Percentiles rank a stretch among this genome's conserved stretches.
phyloP scores from a whole-genome alignment of 2,888 invertebrate species.

The Spatulosminthurus flaviceps region DNA sequence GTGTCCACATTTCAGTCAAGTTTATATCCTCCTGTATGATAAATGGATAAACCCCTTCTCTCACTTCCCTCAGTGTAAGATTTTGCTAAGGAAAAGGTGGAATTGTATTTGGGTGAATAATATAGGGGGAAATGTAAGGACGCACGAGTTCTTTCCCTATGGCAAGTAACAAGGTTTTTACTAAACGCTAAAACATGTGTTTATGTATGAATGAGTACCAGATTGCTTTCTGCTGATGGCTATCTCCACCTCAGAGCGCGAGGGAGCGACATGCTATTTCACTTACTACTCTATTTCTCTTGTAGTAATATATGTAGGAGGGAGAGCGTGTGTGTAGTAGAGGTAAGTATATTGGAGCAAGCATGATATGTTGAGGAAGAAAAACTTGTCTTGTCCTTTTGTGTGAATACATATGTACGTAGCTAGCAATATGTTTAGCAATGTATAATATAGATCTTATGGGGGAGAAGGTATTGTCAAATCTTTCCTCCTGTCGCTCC shows the following conservation, averaged over 20 bases:
- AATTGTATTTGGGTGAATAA: neutral
- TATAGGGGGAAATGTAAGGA: neutral
- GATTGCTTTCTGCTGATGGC: conserved; percentile 26
- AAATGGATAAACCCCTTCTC: conserved; percentile 34
- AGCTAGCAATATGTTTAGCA: no score
- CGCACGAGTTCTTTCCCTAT: neutral
- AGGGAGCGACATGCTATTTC: neutral
- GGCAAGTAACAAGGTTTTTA: conserved; percentile 3
- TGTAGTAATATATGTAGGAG: no score
- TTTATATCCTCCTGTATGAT: conserved; percentile 15
- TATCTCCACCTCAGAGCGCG: neutral
- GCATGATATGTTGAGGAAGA: no score
- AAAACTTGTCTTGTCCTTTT: no score
- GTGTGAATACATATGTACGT: neutral
- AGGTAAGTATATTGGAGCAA: no score
- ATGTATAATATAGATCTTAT: no score
- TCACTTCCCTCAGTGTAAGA: neutral
- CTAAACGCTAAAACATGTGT: conserved; percentile 21
- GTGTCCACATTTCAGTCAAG: conserved; percentile 26
- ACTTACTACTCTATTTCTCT: no score
- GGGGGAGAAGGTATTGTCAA: no score
- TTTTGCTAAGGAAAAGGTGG: conserved; percentile 2
- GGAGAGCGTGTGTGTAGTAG: no score
- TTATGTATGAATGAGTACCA: conserved; percentile 39
- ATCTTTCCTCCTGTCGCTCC: conserved; percentile 16